phyloP scores from a whole-genome alignment of 2,888 invertebrate genomes.

The Andrena camellia region DNA sequence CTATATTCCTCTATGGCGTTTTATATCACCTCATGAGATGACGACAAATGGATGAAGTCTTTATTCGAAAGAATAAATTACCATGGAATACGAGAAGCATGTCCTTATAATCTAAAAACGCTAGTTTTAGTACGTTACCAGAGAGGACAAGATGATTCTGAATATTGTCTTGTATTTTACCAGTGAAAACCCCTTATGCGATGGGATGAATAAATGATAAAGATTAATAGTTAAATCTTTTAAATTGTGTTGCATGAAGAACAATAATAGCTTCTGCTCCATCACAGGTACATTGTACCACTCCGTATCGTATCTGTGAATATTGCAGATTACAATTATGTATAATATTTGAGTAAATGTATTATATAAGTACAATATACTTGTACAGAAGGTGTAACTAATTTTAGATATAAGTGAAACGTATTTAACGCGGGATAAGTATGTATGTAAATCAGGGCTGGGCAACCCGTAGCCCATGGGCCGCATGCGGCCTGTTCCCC shows the following conservation, averaged over 20 bases:
- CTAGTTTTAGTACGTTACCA: neutral
- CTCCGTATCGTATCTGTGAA: constrained; percentile 37
- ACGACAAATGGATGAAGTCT: neutral
- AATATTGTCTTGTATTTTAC: constrained; percentile 20
- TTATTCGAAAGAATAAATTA: constrained; percentile 29
- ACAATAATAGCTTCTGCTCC: constrained; percentile 39
- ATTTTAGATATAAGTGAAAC: no score
- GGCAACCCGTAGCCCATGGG: no score
- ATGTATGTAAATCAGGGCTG: no score
- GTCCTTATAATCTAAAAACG: constrained; percentile 25
- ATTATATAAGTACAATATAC: no score
- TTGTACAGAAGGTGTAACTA: no score
- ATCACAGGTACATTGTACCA: constrained; percentile 38
- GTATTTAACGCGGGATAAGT: no score
- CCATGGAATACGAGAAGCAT: constrained; percentile 37
- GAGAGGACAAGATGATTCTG: no score
- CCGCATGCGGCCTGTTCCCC: no score
- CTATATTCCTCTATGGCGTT: no score
- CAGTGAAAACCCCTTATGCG: constrained; percentile 35
- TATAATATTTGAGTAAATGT: no score
- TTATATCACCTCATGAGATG: no score
- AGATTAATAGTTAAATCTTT: neutral
- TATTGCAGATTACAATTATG: no score
- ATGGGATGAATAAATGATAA: constrained; percentile 10
- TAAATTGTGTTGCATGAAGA: constrained; percentile 32